Percentiles rank a stretch among this genome's conserved stretches.
Evolutionary conservation across 1,140 invertebrate species (phyloP).

Genomic region (Parasteatoda tepidariorum): DNA sequence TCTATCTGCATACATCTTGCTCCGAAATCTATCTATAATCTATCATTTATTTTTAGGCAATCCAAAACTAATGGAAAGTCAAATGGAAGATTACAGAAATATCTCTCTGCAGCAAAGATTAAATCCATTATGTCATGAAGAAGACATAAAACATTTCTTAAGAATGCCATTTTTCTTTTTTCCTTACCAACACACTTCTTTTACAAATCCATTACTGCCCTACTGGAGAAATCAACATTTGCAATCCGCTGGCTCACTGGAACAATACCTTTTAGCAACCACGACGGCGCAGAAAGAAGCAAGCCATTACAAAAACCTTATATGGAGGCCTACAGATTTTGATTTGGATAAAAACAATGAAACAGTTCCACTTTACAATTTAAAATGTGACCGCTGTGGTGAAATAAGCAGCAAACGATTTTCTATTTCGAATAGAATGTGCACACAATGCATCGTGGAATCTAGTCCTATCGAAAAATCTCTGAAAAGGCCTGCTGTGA

Average conservation of each 20-base stretch:
- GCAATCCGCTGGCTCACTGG: not conserved
- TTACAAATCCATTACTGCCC: not conserved
- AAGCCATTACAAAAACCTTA: not conserved
- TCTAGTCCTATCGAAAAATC: too few species aligned
- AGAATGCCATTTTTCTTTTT: constrained; percentile 29
- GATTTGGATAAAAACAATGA: not conserved
- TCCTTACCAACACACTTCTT: not conserved
- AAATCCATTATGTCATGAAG: not conserved
- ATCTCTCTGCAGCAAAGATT: not conserved
- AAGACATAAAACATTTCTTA: constrained; percentile 31
- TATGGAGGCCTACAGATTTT: not conserved
- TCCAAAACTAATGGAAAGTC: too few species aligned
- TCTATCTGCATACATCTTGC: too few species aligned
- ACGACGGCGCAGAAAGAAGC: not conserved
- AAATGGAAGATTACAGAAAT: not conserved
- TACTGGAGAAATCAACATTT: not conserved
- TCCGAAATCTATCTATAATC: too few species aligned
- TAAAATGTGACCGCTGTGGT: not conserved
- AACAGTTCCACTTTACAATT: not conserved
- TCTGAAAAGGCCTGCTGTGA: too few species aligned
- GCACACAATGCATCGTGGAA: not conserved
- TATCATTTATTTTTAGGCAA: too few species aligned
- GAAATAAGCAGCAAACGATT: not conserved
- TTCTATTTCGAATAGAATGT: not conserved
- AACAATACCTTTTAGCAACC: not conserved